A percentile compares a stretch with the other conserved stretches of the same genome.
These are phyloP conservation scores for Dinocampus coccinellae DNA, from an alignment of 2,888 invertebrate genomes.

Conservation along the genomic window DNA sequence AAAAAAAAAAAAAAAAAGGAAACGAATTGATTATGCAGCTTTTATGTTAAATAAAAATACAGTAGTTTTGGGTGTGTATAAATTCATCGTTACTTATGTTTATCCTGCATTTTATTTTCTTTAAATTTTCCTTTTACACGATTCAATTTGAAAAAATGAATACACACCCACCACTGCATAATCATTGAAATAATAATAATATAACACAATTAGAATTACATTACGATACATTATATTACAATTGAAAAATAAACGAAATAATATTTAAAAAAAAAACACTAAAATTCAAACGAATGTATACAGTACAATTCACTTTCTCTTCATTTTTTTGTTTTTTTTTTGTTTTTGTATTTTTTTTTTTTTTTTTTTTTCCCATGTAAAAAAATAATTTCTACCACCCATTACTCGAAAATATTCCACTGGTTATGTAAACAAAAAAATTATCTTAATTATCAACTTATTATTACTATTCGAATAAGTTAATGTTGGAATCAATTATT, in stretches of 20 bases:
- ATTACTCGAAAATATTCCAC: background rate
- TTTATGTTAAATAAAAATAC: slow-evolving; percentile 46
- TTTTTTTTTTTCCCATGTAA: slow-evolving; percentile 29
- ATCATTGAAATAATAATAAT: slow-evolving; percentile 19
- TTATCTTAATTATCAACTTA: slow-evolving; percentile 11
- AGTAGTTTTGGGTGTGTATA: slow-evolving; percentile 54
- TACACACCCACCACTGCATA: slow-evolving; percentile 33
- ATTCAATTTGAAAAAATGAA: slow-evolving; percentile 31
- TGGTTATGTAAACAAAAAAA: slow-evolving; percentile 24
- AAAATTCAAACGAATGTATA: slow-evolving; percentile 19
- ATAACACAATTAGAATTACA: slow-evolving; percentile 27
- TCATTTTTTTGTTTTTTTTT: slow-evolving; percentile 20
- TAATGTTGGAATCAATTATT: slow-evolving; percentile 3
- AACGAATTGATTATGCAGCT: slow-evolving; percentile 42
- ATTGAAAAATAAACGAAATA: slow-evolving; percentile 23
- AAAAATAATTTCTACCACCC: slow-evolving; percentile 22
- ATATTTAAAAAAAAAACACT: background rate
- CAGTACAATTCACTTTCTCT: background rate
- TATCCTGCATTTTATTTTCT: slow-evolving; percentile 38
- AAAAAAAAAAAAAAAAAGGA: slow-evolving; percentile 37
- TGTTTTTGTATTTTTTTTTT: slow-evolving; percentile 30
- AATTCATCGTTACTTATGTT: slow-evolving; percentile 41
- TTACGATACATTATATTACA: slow-evolving; percentile 5
- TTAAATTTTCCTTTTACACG: slow-evolving; percentile 9
- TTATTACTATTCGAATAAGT: background rate